Conservation (phyloP, 2,113 vertebrate species). For the Mirza zaza region DNA sequence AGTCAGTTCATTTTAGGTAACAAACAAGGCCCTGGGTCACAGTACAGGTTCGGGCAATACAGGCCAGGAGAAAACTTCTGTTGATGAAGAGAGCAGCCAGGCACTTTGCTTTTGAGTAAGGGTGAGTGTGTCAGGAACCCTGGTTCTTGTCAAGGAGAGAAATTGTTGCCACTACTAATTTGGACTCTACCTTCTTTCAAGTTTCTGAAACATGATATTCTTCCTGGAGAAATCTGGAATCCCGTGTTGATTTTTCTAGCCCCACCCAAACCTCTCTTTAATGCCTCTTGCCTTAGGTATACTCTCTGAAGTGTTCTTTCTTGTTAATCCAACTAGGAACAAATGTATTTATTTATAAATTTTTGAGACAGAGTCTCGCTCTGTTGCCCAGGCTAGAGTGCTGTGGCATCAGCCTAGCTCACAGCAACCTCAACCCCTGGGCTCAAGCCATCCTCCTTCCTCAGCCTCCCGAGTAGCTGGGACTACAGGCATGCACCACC, state of each 20-base stretch:
- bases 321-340: background rate
- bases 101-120: background rate
- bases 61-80: conserved; percentile 40
- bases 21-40: conserved; percentile 43
- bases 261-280: background rate
- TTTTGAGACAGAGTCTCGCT: too few species aligned
- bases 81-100: conserved; percentile 26
- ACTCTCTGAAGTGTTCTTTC: background rate
- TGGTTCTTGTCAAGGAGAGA: conserved; percentile 30
- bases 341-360: too few species aligned
- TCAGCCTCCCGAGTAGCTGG: too few species aligned
- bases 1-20: conserved; percentile 75
- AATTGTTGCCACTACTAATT: background rate
- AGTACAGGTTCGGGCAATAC: conserved; percentile 40
- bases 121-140: background rate
- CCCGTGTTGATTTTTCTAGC: background rate
- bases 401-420: too few species aligned
- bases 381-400: too few species aligned
- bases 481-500: too few species aligned
- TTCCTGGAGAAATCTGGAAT: background rate
- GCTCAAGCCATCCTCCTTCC: too few species aligned
- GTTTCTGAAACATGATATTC: background rate
- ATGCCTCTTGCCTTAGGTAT: background rate
- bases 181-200: background rate
- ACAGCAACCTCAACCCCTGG: too few species aligned